A percentile compares a stretch with the other conserved stretches of the same genome.
These are phyloP conservation scores for Melanaphis sacchari DNA, from an alignment of 1,140 invertebrate species.

Conservation along the genomic window DNA sequence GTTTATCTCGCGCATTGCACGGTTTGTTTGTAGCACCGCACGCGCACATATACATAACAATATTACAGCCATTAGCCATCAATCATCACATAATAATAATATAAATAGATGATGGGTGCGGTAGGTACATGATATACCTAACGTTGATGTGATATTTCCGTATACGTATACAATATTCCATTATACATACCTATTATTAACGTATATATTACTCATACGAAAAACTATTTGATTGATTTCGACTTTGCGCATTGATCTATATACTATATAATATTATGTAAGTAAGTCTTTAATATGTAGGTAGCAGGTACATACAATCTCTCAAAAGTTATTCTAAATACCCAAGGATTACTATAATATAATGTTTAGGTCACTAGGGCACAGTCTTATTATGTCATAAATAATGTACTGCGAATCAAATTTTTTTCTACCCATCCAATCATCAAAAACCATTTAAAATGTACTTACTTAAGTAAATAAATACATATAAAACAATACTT, in stretches of 20 bases:
- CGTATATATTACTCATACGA: neutral
- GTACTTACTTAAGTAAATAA: neutral
- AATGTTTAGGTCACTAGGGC: neutral
- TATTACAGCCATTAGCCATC: slow-evolving; percentile 14
- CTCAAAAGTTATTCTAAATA: neutral
- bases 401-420: neutral
- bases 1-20: neutral
- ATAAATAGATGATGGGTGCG: too few relatives aligned
- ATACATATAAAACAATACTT: neutral
- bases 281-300: neutral
- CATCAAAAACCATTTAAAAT: too few relatives aligned
- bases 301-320: neutral
- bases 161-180: slow-evolving; percentile 5
- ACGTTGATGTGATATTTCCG: neutral
- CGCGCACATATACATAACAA: neutral
- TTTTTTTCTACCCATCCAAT: neutral
- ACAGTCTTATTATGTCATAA: neutral
- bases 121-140: neutral
- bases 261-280: neutral
- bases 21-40: neutral
- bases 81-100: slow-evolving; percentile 15
- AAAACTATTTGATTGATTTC: neutral
- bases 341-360: neutral
- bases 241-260: neutral
- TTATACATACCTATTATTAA: neutral